phyloP scores from a whole-genome alignment of 2,797 vertebrate species.

The Manis javanica region DNA sequence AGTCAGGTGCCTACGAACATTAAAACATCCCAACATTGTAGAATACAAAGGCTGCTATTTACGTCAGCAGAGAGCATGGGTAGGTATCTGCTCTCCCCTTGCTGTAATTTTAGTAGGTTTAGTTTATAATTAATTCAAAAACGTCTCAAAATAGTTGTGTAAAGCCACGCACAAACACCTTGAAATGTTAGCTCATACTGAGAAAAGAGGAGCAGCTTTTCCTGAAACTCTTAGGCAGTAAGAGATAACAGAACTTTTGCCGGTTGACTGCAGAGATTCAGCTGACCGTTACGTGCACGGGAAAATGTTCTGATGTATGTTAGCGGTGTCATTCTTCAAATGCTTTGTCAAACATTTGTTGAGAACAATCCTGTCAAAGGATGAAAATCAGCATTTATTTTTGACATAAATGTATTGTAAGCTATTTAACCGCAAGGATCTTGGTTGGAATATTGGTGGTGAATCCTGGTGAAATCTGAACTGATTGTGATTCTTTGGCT shows the following conservation, averaged over 20 bases:
- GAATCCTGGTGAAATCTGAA: constrained; percentile 48
- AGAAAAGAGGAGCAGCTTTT: constrained; percentile 33
- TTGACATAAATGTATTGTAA: too few species aligned
- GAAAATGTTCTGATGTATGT: constrained; percentile 32
- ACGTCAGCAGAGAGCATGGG: constrained; percentile 99
- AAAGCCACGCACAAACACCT: constrained; percentile 55
- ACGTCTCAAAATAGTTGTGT: constrained; percentile 54
- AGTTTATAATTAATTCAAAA: constrained; percentile 44
- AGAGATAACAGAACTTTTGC: constrained; percentile 3
- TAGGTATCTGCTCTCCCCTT: constrained; percentile 84
- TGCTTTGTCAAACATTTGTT: too few species aligned
- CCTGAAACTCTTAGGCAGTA: not conserved
- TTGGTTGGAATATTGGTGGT: too few species aligned
- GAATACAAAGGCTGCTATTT: too few species aligned
- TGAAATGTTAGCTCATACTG: constrained; percentile 46
- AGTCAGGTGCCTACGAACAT: too few species aligned
- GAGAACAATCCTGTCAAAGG: too few species aligned
- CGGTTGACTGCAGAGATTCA: constrained; percentile 24
- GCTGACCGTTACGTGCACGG: not conserved
- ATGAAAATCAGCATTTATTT: too few species aligned
- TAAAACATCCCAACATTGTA: too few species aligned
- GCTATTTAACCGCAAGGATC: too few species aligned
- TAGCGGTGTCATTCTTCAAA: not conserved
- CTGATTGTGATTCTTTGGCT: not conserved
- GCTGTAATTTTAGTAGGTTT: constrained; percentile 53